Base-by-base conservation (phyloP, 2,113 vertebrate genomes). In the Anthoscopus minutus region DNA sequence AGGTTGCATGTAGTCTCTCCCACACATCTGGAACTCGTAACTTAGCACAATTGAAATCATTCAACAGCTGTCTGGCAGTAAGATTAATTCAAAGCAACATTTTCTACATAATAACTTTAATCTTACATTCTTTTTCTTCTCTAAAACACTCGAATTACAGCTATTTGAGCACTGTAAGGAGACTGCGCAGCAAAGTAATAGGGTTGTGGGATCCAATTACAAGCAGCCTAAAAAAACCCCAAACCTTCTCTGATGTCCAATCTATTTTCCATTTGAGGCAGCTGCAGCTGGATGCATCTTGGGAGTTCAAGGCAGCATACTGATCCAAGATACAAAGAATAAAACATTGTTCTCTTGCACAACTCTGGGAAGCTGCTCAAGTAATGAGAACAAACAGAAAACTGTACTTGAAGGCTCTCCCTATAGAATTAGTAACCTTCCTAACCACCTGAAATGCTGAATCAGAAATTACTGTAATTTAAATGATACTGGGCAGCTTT, bases 261-360 rank as follows among this genome's bases (percentile, higher is more conserved):
- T 87, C 11, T 89, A 37, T 81, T 94, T 93, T 79, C 35, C 70
- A 42, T 57, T 58, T 92, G 23, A 88, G 27, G 53, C 90, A 93
- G 84, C 70, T 95, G 88, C 78, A 94, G 85, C 74, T 85, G 93
- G 74, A 79, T 88, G 48, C 40, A 47, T 76, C 53, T 82, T 48
- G 62, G 54, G 66, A 93, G 66, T 67, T 72, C 35, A 74, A 79
- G 37, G 42, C 74, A 93, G 79, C n/a, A 79, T 57, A 76, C 19
- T 3, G 5, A 70, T 74, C 89, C 92, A 79, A 87, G 54, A 92
- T 23, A 91, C 7, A 88, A 82, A 80, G 62, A 89, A 69, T 33
- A 89, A 76, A 86, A 85, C 37, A 88, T 44, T 76, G 20, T 89
- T 88, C 25, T 82, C 40, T 89, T 85, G 66, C 74, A 72, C 57